phyloP scores from a whole-genome alignment of 2,888 invertebrate species.

The Hypomecis punctinalis region DNA sequence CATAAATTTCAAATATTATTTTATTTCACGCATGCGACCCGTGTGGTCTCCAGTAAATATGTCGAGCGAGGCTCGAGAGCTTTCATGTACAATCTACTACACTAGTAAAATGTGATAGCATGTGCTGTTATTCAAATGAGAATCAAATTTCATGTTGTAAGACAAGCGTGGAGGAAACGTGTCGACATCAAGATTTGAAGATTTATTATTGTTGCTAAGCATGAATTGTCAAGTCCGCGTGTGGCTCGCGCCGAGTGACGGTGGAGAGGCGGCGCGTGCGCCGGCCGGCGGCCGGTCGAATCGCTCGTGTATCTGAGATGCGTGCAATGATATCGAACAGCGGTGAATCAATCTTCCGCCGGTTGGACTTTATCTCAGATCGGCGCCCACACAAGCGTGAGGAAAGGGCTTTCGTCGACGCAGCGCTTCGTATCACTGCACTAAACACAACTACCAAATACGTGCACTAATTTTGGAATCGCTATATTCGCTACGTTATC shows the following conservation, averaged over 20 bases:
- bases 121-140: constrained; percentile 70
- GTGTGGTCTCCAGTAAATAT: constrained; percentile 68
- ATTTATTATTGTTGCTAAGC: constrained; percentile 73
- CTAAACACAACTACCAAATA: constrained; percentile 18
- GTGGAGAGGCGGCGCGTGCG: constrained; percentile 70
- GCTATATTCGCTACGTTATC: constrained; percentile 53
- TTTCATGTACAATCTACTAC: constrained; percentile 52
- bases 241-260: constrained; percentile 50
- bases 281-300: constrained; percentile 49
- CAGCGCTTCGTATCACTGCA: constrained; percentile 45
- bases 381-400: constrained; percentile 63
- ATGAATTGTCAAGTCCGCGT: constrained; percentile 67
- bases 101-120: constrained; percentile 68
- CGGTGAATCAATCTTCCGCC: constrained; percentile 79
- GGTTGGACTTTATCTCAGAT: constrained; percentile 71
- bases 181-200: constrained; percentile 64
- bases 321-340: constrained; percentile 68
- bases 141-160: constrained; percentile 71
- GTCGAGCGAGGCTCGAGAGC: constrained; percentile 54
- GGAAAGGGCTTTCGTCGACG: constrained; percentile 61
- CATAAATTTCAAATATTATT: constrained; percentile 41
- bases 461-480: constrained; percentile 20
- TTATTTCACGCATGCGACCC: constrained; percentile 44
- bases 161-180: constrained; percentile 61
- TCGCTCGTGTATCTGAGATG: constrained; percentile 71